These are phyloP conservation scores for Carcinoscorpius rotundicauda DNA, from an alignment of 1,140 invertebrate species.

Conservation along the genomic window DNA sequence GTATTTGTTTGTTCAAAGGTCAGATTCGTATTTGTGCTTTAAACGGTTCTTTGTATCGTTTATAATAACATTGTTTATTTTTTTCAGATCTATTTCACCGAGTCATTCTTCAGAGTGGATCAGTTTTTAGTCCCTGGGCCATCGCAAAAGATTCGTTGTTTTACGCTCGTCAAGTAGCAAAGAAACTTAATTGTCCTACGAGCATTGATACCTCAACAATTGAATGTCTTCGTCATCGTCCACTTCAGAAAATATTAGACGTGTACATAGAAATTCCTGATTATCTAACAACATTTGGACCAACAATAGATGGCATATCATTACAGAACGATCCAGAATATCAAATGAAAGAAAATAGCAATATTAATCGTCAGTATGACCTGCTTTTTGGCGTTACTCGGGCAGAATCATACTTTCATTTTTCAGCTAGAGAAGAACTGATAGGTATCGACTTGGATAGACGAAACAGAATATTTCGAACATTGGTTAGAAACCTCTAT, in stretches of 20 bases:
- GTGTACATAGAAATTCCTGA: constrained; percentile 58
- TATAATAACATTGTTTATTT: neutral
- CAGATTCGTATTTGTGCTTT: too few species aligned
- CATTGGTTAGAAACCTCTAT: constrained; percentile 60
- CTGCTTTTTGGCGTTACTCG: constrained; percentile 87
- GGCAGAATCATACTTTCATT: constrained; percentile 74
- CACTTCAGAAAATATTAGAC: constrained; percentile 41
- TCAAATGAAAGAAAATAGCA: constrained; percentile 12
- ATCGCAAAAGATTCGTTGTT: constrained; percentile 39
- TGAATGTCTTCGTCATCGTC: constrained; percentile 63
- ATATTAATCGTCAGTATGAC: constrained; percentile 46
- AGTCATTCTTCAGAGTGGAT: constrained; percentile 32
- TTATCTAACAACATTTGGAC: constrained; percentile 81
- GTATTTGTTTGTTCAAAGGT: too few species aligned
- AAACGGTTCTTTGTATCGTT: too few species aligned
- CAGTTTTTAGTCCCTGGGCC: constrained; percentile 34
- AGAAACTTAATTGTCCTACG: constrained; percentile 62
- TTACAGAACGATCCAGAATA: constrained; percentile 33
- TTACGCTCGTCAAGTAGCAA: constrained; percentile 72
- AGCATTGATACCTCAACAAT: constrained; percentile 54
- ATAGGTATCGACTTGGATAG: constrained; percentile 83
- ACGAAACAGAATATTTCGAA: constrained; percentile 80
- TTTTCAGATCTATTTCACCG: constrained; percentile 30
- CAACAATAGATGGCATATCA: constrained; percentile 62
- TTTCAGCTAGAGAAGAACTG: constrained; percentile 74